These are phyloP conservation scores for Brachyptera risi DNA, from an alignment of 2,888 invertebrate species.

Conservation along the genomic window DNA sequence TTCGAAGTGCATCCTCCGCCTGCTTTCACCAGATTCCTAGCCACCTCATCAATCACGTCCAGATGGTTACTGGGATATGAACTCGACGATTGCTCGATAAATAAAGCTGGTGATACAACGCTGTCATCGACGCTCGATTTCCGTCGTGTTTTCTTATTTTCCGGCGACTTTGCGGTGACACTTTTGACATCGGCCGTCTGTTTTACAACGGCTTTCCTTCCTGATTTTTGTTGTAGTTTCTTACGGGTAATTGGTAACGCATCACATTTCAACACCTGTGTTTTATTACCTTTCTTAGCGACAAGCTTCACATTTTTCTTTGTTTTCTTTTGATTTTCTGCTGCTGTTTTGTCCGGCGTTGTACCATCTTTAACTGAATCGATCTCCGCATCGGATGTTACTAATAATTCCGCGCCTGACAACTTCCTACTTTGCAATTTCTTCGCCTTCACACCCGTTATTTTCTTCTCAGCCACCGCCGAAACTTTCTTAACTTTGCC, in stretches of 20 bases:
- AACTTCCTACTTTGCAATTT: neutral
- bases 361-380: neutral
- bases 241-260: too few relatives aligned
- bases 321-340: neutral
- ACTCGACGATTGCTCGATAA: neutral
- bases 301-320: too few relatives aligned
- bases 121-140: constrained; percentile 5
- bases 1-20: neutral
- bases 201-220: neutral
- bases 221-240: too few relatives aligned
- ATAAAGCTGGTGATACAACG: too few relatives aligned
- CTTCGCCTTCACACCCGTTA: neutral
- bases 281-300: too few relatives aligned
- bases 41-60: constrained; percentile 11
- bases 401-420: neutral
- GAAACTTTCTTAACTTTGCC: neutral
- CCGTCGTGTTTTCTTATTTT: constrained; percentile 6
- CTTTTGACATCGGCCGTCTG: neutral
- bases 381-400: neutral
- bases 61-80: neutral
- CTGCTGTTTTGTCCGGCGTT: neutral
- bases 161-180: neutral
- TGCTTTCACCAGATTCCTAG: constrained; percentile 3
- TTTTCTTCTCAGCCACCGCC: neutral
- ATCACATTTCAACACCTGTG: too few relatives aligned